phyloP scores from a whole-genome alignment of 2,113 vertebrate genomes.

The Rhinopomastus cyanomelas region DNA sequence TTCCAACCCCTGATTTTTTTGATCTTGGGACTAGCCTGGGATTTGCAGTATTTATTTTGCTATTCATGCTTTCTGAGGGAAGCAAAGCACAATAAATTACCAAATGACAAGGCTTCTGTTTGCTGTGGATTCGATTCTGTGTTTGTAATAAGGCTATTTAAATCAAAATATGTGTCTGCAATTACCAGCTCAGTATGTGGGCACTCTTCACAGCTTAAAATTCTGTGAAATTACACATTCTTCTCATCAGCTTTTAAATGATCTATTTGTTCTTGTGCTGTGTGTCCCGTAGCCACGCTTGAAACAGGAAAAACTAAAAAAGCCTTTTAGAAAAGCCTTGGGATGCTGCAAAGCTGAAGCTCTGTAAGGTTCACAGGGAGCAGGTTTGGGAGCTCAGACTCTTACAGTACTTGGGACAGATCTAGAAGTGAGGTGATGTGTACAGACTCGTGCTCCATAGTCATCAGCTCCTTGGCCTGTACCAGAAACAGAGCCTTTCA shows the following conservation, averaged over 20 bases:
- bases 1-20: neutral
- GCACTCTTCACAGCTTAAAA: neutral
- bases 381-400: neutral
- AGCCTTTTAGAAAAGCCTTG: neutral
- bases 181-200: neutral
- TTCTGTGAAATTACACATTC: neutral
- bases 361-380: neutral
- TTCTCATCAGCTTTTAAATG: neutral
- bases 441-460: neutral
- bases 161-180: conserved; percentile 22
- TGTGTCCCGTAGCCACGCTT: neutral
- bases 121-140: neutral
- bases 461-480: neutral
- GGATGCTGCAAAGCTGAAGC: neutral
- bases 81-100: conserved; percentile 7
- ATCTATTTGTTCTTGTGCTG: neutral
- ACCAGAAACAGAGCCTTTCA: neutral
- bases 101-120: conserved; percentile 12
- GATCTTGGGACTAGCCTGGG: neutral
- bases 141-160: neutral
- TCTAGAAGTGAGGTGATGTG: neutral
- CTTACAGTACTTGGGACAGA: neutral
- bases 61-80: conserved; percentile 1
- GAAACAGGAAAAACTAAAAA: neutral
- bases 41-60: neutral